These are phyloP conservation scores for Chloroclystis v-ata DNA, from an alignment of 2,888 invertebrate species.

Conservation along the genomic window DNA sequence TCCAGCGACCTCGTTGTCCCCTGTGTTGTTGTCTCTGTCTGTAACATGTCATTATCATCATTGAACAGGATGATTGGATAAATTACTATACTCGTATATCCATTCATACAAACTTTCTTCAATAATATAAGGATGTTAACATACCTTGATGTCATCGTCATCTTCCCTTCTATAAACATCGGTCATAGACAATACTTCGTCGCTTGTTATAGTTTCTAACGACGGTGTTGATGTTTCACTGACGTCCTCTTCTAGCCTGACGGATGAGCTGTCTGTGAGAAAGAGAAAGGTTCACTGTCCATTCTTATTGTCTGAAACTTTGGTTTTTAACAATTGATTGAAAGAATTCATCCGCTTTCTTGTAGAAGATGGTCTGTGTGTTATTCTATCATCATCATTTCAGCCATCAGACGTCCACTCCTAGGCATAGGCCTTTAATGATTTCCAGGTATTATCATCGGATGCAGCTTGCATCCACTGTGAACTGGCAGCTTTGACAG, in stretches of 20 bases:
- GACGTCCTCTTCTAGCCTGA: background rate
- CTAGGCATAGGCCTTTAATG: too few species aligned
- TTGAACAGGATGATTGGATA: conserved; percentile 1
- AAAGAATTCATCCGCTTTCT: too few species aligned
- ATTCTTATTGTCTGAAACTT: too few species aligned
- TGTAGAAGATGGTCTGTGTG: too few species aligned
- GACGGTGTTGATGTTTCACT: conserved; percentile 6
- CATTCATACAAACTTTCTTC: too few species aligned
- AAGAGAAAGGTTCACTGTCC: background rate
- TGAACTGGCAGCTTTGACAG: too few species aligned
- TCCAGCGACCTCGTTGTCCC: conserved; percentile 43
- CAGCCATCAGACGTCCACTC: too few species aligned
- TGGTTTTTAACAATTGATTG: too few species aligned
- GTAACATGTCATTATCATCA: conserved; percentile 9
- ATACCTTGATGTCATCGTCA: conserved; percentile 25
- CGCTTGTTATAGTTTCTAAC: conserved; percentile 12
- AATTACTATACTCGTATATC: too few species aligned
- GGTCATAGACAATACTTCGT: conserved; percentile 22
- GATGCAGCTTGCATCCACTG: too few species aligned
- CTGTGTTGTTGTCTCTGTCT: conserved; percentile 44
- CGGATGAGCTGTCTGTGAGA: background rate
- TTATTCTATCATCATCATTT: too few species aligned
- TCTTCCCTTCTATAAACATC: conserved; percentile 26
- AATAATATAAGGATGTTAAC: conserved; percentile 13
- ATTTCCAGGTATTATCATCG: too few species aligned